phyloP scores from a whole-genome alignment of 2,888 invertebrate genomes.

The Lypha dubia region DNA sequence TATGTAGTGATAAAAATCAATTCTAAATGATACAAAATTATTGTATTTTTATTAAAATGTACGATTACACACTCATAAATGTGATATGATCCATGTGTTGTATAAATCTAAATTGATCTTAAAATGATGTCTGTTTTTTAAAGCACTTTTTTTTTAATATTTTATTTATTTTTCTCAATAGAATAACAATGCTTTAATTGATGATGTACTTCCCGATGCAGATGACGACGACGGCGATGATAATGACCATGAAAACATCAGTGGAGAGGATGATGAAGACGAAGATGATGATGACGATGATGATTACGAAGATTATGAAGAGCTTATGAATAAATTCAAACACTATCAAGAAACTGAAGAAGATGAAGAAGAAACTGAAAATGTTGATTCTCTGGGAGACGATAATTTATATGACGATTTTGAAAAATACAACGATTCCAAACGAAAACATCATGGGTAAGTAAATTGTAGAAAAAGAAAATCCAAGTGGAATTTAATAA shows the following conservation, averaged over 20 bases:
- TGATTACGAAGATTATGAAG: constrained; percentile 69
- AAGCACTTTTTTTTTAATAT: constrained; percentile 26
- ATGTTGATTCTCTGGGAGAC: constrained; percentile 74
- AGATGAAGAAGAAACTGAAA: constrained; percentile 67
- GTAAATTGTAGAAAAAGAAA: background rate
- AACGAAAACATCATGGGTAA: constrained; percentile 73
- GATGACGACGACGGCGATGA: constrained; percentile 74
- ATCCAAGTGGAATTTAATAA: background rate
- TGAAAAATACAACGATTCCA: constrained; percentile 77
- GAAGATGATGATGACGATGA: constrained; percentile 69
- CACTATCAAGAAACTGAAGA: constrained; percentile 69
- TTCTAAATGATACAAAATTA: constrained; percentile 39
- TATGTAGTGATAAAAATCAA: constrained; percentile 63
- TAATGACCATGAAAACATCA: constrained; percentile 69
- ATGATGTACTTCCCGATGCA: constrained; percentile 75
- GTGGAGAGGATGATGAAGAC: constrained; percentile 67
- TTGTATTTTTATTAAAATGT: constrained; percentile 1
- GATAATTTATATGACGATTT: constrained; percentile 80
- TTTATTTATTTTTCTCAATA: constrained; percentile 72
- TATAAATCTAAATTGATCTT: constrained; percentile 68
- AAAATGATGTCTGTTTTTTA: constrained; percentile 53
- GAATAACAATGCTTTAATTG: constrained; percentile 78
- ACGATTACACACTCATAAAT: constrained; percentile 33
- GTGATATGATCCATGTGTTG: constrained; percentile 59
- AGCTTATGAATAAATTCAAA: constrained; percentile 66